Percentiles rank a stretch among this genome's conserved stretches.
Evolutionary conservation across 2,888 invertebrate species (phyloP).

Genomic region (Meta bourneti): DNA sequence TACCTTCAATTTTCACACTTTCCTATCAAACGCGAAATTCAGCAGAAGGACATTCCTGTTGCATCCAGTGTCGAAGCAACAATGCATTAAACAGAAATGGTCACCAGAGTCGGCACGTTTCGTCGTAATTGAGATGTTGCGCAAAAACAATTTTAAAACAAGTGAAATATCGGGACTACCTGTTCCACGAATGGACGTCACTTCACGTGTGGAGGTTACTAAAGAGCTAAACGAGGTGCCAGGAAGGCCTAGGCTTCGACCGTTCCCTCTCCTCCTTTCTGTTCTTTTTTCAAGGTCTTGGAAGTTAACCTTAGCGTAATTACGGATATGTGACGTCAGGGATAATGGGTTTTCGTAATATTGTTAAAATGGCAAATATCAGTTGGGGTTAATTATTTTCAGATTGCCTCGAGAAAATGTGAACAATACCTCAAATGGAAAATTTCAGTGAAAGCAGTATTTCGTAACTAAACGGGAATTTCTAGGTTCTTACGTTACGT

Average conservation of each 20-base stretch:
- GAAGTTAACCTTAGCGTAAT: not conserved
- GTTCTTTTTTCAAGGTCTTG: slow-evolving; percentile 29
- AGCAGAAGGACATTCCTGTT: not conserved
- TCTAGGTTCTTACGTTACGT: too few relatives aligned
- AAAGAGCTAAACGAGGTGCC: slow-evolving; percentile 6
- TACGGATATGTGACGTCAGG: not conserved
- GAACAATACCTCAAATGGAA: too few relatives aligned
- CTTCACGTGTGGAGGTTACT: slow-evolving; percentile 37
- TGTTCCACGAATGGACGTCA: slow-evolving; percentile 18
- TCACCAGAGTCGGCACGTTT: slow-evolving; percentile 14
- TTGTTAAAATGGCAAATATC: too few relatives aligned
- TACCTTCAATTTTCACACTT: not conserved
- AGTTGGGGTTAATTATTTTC: too few relatives aligned
- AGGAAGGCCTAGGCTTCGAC: slow-evolving; percentile 5
- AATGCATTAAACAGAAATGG: not conserved
- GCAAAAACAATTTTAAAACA: not conserved
- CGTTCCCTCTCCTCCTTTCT: not conserved
- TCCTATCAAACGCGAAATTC: not conserved
- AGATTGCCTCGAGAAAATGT: too few relatives aligned
- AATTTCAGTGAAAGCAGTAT: too few relatives aligned
- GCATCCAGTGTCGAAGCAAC: not conserved
- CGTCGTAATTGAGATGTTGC: slow-evolving; percentile 38
- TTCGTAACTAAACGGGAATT: too few relatives aligned
- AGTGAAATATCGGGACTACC: slow-evolving; percentile 13
- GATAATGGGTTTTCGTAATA: not conserved